Percentiles rank a stretch among this genome's conserved stretches.
Evolutionary conservation across 2,888 invertebrate genomes (phyloP).

Genomic region (Athalia circularis): DNA sequence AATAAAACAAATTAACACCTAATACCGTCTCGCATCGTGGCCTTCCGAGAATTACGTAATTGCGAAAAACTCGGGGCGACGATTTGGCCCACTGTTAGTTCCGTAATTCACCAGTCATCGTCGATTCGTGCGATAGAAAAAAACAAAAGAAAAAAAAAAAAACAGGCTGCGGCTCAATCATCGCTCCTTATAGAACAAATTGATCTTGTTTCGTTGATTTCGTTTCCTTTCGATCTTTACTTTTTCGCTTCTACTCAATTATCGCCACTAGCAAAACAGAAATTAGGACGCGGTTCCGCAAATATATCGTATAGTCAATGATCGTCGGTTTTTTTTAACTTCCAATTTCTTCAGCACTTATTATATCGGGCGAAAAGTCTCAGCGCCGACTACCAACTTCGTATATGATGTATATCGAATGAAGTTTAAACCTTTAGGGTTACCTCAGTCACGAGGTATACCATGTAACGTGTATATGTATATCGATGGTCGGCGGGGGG

Average conservation of each 20-base stretch:
- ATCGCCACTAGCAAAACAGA: neutral
- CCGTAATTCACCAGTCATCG: too few species aligned
- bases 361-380: constrained; percentile 4
- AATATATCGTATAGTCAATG: neutral
- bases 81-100: too few species aligned
- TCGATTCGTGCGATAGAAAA: too few species aligned
- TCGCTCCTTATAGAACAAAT: too few species aligned
- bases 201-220: too few species aligned
- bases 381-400: neutral
- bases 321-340: neutral
- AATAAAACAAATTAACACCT: too few species aligned
- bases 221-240: too few species aligned
- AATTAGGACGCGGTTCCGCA: neutral
- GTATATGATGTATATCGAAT: constrained; percentile 17
- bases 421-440: constrained; percentile 22
- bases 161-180: too few species aligned
- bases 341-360: neutral
- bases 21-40: too few species aligned
- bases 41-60: too few species aligned
- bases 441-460: constrained; percentile 18
- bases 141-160: too few species aligned
- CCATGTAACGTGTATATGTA: neutral
- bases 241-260: neutral
- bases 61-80: too few species aligned
- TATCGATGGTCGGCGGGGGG: neutral